Percentiles rank a stretch among this genome's conserved stretches.
These are phyloP conservation scores for Percopsis transmontana DNA, from an alignment of 2,113 vertebrate species.

Conservation along the genomic window DNA sequence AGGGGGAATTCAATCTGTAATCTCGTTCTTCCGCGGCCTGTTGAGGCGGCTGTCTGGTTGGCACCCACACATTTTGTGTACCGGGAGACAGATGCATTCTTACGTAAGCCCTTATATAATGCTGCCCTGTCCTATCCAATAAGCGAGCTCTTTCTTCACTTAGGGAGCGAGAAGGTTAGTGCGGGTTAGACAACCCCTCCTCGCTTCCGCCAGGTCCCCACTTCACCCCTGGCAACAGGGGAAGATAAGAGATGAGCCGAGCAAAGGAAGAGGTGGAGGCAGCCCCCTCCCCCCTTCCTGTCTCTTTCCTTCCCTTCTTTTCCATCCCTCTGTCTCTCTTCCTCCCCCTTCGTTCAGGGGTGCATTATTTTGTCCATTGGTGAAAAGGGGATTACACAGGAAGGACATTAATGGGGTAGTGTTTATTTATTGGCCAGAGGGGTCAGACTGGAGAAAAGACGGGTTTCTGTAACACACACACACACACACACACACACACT, in stretches of 20 bases:
- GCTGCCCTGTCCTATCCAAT: conserved; percentile 59
- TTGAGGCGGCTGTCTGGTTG: conserved; percentile 63
- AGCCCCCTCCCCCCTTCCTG: not conserved
- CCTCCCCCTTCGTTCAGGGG: conserved; percentile 8
- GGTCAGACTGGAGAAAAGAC: too few relatives aligned
- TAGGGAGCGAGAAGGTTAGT: conserved; percentile 40
- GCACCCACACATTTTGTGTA: conserved; percentile 71
- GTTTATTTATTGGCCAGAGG: too few relatives aligned
- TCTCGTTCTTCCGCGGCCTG: conserved; percentile 54
- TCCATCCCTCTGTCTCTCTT: conserved; percentile 1
- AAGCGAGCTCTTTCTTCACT: conserved; percentile 60
- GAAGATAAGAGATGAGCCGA: conserved; percentile 39
- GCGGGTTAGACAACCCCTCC: conserved; percentile 50
- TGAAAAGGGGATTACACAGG: conserved; percentile 11
- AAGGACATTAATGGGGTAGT: too few relatives aligned
- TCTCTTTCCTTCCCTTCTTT: conserved; percentile 11
- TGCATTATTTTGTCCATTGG: conserved; percentile 22
- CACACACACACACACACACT: too few relatives aligned
- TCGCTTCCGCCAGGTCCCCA: not conserved
- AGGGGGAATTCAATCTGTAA: conserved; percentile 47
- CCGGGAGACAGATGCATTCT: conserved; percentile 78
- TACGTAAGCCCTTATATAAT: conserved; percentile 80
- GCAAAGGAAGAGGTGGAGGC: conserved; percentile 18
- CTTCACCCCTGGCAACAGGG: conserved; percentile 35
- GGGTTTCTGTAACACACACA: too few relatives aligned